Base-by-base conservation (phyloP, 2,113 vertebrate species). In the Todiramphus chloris region DNA sequence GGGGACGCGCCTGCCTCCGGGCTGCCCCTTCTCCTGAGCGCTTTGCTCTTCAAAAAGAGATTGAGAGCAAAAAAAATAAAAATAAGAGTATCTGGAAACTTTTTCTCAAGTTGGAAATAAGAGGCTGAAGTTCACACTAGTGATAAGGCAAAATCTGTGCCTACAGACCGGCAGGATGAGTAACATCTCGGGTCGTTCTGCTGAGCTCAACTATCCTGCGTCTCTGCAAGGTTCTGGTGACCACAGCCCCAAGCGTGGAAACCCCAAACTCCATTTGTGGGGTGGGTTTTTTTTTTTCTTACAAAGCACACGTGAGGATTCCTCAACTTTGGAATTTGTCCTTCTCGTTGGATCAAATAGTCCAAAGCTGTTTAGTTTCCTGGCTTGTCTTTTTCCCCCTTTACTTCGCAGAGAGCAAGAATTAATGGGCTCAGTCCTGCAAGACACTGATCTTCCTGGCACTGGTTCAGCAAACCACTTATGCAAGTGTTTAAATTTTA, bases 401-500 rank as follows among this genome's bases (percentile, higher is more conserved):
- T 5, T 37, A 9, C 77, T 64, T 94, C 73, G 93, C 77, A n/a
- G 44, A 87, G 62, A 87, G 77, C 1, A 5, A 92, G 90, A 93
- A 84, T 75, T 94, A 92, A 90, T 79, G 80, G 70, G 39, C 73
- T 87, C 62, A 20, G 28, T 84, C 89, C 80, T 93, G 66, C 19
- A 94, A 92, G 83, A 69, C 83, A 77, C 66, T 73, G 94, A 68
- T 75, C 69, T 82, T 80, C 56, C 83, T 89, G 83, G 95, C 92
- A 81, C 27, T 1, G 0, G 48, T 89, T 92, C 92, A 97, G 81
- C 69, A 92, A 96, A 76, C 76, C 89, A 87, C 90, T 93, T 94
- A 78, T 6, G 39, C 83, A 76, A 92, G 83, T 28, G 76, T 68
- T 95, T 92, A 79, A 79, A 89, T 89, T 94, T 92, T 93, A 93